Evolutionary conservation across 2,113 vertebrate genomes (phyloP), one percentile per base, ranked within the genome.

Genomic region (Microtus richardsoni): DNA sequence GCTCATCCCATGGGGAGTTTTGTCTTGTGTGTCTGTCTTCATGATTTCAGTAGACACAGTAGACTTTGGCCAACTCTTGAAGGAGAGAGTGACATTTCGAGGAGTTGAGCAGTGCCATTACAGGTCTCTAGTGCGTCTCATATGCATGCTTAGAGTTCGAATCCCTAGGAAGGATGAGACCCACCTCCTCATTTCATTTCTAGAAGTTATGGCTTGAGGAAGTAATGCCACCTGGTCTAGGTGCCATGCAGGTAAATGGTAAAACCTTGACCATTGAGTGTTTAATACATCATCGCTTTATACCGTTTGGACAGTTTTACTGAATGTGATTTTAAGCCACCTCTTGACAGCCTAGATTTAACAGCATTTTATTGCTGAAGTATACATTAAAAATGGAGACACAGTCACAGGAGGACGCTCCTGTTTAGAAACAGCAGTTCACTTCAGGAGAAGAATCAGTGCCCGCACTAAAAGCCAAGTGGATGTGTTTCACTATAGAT

Each of bases 341-440:
- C 87, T 91, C 54, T 68, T 78, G 68, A 91, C 2, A 62, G 6
- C 75, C 88, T 89, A 41, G 60, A 66, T 86, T 91, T 97, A 94
- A 44, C 16, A 82, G 41, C 49, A 54, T 82, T 83, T 83, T 41
- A 49, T 87, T 47, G 66, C 74, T 83, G 73, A 94, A 90, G n/a
- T 94, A 24, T 64, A 9, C 44, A 44, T 78, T 97, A 39, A 84
- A 94, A 79, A 75, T 78, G 89, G 75, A 88, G 70, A 60, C 39
- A 21, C 19, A 13, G n/a, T 83, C 78, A 60, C 7, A 70, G 70
- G 68, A 54, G 39, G n/a, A 91, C 52, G 54, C 86, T 86, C 26
- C 60, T 95, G n/a, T 49, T 44, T 47, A 70, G 95, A 94, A 83
- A 74, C 17, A 75, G 85, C 54, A 60, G 58, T 77, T 41, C 66